Conservation (phyloP, 2,113 vertebrate genomes). For the Brienomyrus longianalis region DNA sequence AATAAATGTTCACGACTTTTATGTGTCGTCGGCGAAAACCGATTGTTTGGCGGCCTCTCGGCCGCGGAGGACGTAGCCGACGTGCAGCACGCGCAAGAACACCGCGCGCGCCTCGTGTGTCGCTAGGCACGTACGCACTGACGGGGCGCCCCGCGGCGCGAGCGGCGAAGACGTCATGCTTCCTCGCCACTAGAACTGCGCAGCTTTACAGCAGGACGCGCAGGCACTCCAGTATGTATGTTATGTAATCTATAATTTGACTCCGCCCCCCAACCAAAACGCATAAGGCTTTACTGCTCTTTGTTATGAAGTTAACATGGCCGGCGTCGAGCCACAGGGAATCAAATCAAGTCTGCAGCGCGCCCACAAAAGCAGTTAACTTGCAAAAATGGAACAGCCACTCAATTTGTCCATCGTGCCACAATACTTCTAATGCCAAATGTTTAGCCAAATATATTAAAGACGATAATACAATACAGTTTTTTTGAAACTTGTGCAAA, state of each 20-base stretch:
- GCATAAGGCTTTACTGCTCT: background rate
- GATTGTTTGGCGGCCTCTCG: background rate
- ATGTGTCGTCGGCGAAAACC: background rate
- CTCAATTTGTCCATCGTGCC: background rate
- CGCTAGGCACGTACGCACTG: constrained; percentile 32
- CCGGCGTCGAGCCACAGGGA: background rate
- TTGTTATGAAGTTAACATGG: constrained; percentile 17
- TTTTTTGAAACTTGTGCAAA: background rate
- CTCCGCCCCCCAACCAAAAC: constrained; percentile 2
- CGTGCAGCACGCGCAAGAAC: constrained; percentile 19
- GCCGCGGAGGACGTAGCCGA: background rate
- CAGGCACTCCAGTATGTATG: background rate
- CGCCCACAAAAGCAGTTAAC: no score
- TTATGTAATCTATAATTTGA: constrained; percentile 15
- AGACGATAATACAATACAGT: background rate
- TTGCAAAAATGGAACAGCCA: background rate
- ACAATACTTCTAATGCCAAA: background rate
- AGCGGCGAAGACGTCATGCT: constrained; percentile 19
- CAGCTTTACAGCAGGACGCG: background rate
- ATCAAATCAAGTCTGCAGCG: background rate
- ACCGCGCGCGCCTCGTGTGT: constrained; percentile 21
- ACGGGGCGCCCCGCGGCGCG: constrained; percentile 1
- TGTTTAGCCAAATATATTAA: background rate
- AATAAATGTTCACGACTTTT: background rate
- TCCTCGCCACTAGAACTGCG: background rate